Evolutionary conservation across 2,888 invertebrate genomes (phyloP), one percentile per base, ranked within the genome.

Genomic region (Melieria crassipennis): DNA sequence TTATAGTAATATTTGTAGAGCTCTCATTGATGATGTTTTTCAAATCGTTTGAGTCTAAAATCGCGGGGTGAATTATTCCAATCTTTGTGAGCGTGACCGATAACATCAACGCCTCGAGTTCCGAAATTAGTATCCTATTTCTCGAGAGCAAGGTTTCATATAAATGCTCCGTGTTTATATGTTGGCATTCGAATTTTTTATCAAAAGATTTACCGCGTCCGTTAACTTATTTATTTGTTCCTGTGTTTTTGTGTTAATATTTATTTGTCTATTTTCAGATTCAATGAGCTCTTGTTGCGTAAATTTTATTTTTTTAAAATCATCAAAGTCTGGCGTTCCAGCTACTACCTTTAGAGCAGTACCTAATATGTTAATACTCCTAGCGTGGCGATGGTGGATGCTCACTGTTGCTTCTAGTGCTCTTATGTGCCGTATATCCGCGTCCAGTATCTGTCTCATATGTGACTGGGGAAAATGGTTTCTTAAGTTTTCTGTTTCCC

Each of bases 41-140:
- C 52, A 75, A 68, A 70, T 73, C 71, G 55, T 73, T 69, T 52
- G 65, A 58, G 62, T 73, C 75, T 43, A 72, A 68, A 70, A 75
- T 73, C 66, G 30, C 10, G 5, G 76, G 65, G 55, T 72, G 72
- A 43, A 72, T 56, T 69, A 75, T 69, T 4, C 48, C 65, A 46
- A 73, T 55, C 56, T 70, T 75, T 66, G 72, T 47, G n/a, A 75
- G 71, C n/a, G 72, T 69, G n/a, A 68, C 55, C 4, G 72, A 61
- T 16, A 73, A 50, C 67, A 70, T 75, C 45, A 73, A 63, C 30
- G 16, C 16, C 16, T 16, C 16, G 16, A 16, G 16, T 16, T 16
- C 16, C 16, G 16, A 16, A 16, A 16, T 16, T 16, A 16, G 16
- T 16, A 16, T 16, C 16, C 16, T 16, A 16, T 16, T 16, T 16